Percentiles rank a stretch among this genome's conserved stretches.
These are phyloP conservation scores for Clupea harengus DNA, from an alignment of 2,113 vertebrate genomes.

Conservation along the genomic window DNA sequence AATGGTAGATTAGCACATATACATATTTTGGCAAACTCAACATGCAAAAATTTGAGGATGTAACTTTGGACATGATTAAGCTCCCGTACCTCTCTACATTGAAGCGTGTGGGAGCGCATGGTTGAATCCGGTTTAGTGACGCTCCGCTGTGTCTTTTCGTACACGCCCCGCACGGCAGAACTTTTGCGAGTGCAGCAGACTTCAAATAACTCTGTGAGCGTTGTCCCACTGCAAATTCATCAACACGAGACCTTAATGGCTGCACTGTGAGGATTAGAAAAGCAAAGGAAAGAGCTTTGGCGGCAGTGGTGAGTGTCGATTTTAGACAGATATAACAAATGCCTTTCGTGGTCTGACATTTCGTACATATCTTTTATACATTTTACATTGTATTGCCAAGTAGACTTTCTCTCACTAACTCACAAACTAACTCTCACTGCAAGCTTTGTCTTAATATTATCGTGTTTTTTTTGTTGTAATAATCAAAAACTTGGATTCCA, in stretches of 20 bases:
- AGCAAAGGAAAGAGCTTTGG: background rate
- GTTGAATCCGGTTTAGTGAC: constrained; percentile 18
- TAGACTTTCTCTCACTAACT: background rate
- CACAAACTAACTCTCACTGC: too few species aligned
- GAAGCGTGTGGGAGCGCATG: background rate
- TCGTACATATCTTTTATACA: background rate
- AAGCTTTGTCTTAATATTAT: background rate
- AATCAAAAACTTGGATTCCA: background rate
- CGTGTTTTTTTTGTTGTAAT: too few species aligned
- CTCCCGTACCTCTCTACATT: background rate
- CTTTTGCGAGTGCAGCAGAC: background rate
- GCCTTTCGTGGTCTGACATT: background rate
- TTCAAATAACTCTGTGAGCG: background rate
- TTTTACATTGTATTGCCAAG: too few species aligned
- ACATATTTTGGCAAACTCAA: background rate
- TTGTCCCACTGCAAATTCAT: background rate
- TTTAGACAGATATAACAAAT: background rate
- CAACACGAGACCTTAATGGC: constrained; percentile 8
- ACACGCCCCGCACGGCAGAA: background rate
- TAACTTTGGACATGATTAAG: background rate
- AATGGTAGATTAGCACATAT: background rate
- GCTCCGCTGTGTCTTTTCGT: background rate
- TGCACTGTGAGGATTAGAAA: background rate
- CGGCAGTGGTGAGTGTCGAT: background rate
- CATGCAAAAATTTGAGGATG: background rate